phyloP scores from a whole-genome alignment of 2,113 vertebrate species.

The Arothron firmamentum region DNA sequence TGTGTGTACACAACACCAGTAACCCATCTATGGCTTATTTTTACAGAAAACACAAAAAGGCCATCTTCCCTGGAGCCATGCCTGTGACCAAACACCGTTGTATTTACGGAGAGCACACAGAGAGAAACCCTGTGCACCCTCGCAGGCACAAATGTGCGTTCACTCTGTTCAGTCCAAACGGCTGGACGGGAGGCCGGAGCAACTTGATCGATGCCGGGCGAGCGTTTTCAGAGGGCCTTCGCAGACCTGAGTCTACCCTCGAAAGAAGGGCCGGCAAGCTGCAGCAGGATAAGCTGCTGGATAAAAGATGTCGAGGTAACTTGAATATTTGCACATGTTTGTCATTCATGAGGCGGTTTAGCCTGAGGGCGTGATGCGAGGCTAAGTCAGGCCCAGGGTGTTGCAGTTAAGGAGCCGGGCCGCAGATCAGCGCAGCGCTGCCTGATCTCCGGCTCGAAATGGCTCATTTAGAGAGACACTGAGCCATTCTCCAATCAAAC shows the following conservation, averaged over 20 bases:
- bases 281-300: background rate
- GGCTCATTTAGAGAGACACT: no score
- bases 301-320: background rate
- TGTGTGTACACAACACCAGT: constrained; percentile 28
- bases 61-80: constrained; percentile 27
- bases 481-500: no score
- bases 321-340: constrained; percentile 2
- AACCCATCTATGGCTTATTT: constrained; percentile 42
- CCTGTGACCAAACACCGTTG: constrained; percentile 42
- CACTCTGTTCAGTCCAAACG: background rate
- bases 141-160: background rate
- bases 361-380: background rate
- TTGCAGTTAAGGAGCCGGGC: background rate
- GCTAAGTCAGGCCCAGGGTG: background rate
- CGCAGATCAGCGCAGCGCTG: no score
- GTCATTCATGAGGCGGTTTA: background rate
- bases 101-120: constrained; percentile 32
- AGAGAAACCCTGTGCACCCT: background rate
- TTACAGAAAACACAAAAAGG: constrained; percentile 65
- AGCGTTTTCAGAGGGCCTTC: background rate
- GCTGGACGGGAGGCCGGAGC: background rate
- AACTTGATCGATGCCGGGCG: no score
- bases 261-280: background rate
- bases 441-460: no score
- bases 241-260: no score